These are phyloP conservation scores for human DNA, from an alignment of 2,113 vertebrate species.

Conservation along the genomic window DNA sequence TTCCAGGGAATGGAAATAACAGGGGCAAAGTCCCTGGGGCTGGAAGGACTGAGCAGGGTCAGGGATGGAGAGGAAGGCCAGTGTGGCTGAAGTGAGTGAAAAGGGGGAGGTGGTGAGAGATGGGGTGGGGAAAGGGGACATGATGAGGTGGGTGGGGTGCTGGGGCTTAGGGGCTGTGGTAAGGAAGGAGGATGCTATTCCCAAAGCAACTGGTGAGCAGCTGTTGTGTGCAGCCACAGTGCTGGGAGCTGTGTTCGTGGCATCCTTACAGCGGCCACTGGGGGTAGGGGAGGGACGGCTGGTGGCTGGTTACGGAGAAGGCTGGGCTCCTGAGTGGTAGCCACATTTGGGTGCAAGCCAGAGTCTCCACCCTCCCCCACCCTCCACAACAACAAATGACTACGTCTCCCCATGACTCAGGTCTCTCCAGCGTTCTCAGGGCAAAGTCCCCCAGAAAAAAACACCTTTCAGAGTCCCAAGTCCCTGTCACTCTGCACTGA, in stretches of 20 bases:
- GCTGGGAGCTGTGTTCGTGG: neutral
- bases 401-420: neutral
- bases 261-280: neutral
- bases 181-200: neutral
- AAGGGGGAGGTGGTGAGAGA: neutral
- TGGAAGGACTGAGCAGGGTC: neutral
- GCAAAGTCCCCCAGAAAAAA: neutral
- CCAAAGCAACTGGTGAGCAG: neutral
- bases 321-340: neutral
- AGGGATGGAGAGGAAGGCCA: neutral
- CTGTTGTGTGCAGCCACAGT: neutral
- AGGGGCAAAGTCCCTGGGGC: neutral
- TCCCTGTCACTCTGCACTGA: neutral
- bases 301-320: neutral
- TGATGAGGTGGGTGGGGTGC: fast-evolving
- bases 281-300: neutral
- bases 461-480: neutral
- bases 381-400: neutral
- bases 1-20: neutral
- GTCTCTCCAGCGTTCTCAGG: neutral
- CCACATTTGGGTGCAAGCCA: neutral
- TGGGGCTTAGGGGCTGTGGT: neutral
- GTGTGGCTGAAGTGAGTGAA: neutral
- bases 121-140: neutral
- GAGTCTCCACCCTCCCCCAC: neutral